Evolutionary conservation across 2,797 vertebrate genomes (phyloP).

Genomic region (Rhabdomys pumilio): DNA sequence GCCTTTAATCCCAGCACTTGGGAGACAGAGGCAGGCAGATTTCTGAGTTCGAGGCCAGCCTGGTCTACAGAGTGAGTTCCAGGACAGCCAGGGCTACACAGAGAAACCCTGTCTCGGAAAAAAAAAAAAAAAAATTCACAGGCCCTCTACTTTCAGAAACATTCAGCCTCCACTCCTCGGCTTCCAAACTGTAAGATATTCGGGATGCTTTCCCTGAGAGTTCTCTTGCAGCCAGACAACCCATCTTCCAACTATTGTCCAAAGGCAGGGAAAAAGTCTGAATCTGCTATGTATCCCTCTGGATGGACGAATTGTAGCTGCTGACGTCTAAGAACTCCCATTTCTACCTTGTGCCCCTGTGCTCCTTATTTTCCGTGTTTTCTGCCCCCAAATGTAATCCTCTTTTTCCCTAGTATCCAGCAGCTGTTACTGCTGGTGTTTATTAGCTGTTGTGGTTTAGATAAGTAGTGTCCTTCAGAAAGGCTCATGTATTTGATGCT

Average conservation of each 20-base stretch:
- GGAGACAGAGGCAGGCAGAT: no score
- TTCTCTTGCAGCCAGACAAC: background rate
- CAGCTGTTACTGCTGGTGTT: conserved; percentile 9
- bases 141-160: background rate
- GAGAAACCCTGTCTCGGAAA: no score
- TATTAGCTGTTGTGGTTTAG: background rate
- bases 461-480: background rate
- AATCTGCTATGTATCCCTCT: conserved; percentile 3
- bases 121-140: background rate
- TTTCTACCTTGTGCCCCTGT: background rate
- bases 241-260: background rate
- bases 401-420: background rate
- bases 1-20: no score
- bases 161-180: background rate
- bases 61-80: no score
- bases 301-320: background rate
- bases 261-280: conserved; percentile 9
- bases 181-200: conserved; percentile 20
- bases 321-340: background rate
- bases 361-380: background rate
- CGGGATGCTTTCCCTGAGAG: background rate
- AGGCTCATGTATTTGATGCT: background rate
- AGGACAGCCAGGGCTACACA: no score
- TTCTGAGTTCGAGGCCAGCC: no score
- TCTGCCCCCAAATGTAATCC: background rate